phyloP scores from a whole-genome alignment of 92 coral and sea anemone species.

The Epizoanthus ramosus region DNA sequence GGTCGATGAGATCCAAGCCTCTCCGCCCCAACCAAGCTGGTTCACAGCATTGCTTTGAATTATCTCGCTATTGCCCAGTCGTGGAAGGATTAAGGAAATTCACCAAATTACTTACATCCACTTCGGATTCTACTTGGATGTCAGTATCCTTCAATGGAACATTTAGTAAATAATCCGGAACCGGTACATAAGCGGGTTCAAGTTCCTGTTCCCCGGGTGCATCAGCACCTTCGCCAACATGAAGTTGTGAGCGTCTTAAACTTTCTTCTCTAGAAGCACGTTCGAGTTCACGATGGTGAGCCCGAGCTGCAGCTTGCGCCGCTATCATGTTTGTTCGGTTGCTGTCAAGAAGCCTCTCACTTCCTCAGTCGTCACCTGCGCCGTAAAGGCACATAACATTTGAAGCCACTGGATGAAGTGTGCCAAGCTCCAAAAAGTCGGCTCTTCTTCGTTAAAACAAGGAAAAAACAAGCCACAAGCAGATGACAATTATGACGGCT shows the following conservation, averaged over 20 bases:
- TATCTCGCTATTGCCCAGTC: slow-evolving; percentile 32
- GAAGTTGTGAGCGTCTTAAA: slow-evolving; percentile 68
- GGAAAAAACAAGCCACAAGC: slow-evolving; percentile 30
- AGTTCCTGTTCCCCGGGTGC: slow-evolving; percentile 56
- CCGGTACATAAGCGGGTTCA: slow-evolving; percentile 60
- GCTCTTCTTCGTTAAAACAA: slow-evolving; percentile 44
- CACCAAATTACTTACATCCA: slow-evolving; percentile 68
- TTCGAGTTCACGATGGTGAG: slow-evolving; percentile 82
- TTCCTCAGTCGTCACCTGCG: slow-evolving; percentile 92
- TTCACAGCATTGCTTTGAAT: slow-evolving; percentile 17
- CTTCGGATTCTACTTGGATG: slow-evolving; percentile 66
- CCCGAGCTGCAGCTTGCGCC: slow-evolving; percentile 87
- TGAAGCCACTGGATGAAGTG: slow-evolving; percentile 80
- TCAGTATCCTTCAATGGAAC: slow-evolving; percentile 96
- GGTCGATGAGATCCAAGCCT: slow-evolving; percentile 20
- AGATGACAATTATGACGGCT: slow-evolving; percentile 32
- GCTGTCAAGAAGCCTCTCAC: slow-evolving; percentile 80
- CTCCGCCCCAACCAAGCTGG: slow-evolving; percentile 43
- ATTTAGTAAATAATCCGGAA: slow-evolving; percentile 90
- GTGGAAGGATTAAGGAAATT: slow-evolving; percentile 45
- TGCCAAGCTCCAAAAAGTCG: slow-evolving; percentile 50
- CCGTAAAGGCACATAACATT: slow-evolving; percentile 96
- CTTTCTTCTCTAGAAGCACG: slow-evolving; percentile 72
- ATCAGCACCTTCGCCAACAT: slow-evolving; percentile 57
- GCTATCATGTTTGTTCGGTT: slow-evolving; percentile 89